These are phyloP conservation scores for Lagopus leucura DNA, from an alignment of 2,113 vertebrate genomes.

Conservation along the genomic window DNA sequence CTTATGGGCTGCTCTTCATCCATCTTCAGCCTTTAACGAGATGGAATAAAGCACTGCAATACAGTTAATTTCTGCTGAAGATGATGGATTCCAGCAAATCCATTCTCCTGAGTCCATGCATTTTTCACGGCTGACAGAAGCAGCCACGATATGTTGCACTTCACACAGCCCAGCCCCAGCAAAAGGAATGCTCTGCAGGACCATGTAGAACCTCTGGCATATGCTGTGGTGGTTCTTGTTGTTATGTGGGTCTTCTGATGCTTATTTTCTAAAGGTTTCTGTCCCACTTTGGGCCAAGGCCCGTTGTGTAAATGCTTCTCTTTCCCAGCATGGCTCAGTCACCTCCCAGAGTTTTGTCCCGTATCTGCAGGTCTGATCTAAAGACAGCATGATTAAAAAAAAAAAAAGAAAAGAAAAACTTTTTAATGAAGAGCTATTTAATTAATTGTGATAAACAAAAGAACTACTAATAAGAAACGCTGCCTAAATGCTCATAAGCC, in stretches of 20 bases:
- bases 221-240: not conserved
- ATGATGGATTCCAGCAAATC: not conserved
- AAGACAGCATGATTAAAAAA: not conserved
- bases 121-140: not conserved
- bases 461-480: conserved; percentile 79
- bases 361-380: not conserved
- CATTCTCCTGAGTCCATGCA: fast-evolving
- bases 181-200: not conserved
- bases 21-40: not conserved
- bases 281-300: not conserved
- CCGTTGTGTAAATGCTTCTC: fast-evolving
- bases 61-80: not conserved
- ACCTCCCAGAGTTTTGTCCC: not conserved
- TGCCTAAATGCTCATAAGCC: conserved; percentile 79
- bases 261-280: not conserved
- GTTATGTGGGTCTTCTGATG: not conserved
- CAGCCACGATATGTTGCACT: fast-evolving
- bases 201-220: not conserved
- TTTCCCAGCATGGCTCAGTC: not conserved
- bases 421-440: conserved; percentile 73
- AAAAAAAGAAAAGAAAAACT: not conserved
- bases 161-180: fast-evolving
- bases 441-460: conserved; percentile 79
- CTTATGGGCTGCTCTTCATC: fast-evolving
- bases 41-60: not conserved